Conservation (phyloP, 2,888 invertebrate genomes). For the Himalopsyche tibetana region DNA sequence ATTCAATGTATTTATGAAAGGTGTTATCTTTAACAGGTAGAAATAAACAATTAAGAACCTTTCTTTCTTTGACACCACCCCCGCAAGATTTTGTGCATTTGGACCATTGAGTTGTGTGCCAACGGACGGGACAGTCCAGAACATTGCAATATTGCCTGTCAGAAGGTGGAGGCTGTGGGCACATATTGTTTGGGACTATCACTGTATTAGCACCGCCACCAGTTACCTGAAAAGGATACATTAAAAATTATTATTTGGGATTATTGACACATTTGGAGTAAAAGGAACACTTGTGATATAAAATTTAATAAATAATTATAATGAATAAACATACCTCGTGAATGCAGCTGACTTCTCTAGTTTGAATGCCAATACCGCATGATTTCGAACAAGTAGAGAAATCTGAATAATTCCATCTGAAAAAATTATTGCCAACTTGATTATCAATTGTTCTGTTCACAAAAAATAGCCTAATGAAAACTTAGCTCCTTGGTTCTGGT, state of each 20-base stretch:
- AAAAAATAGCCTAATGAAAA: too few species aligned
- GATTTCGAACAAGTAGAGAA: constrained; percentile 93
- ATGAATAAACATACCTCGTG: constrained; percentile 77
- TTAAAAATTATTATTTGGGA: too few species aligned
- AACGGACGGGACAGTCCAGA: constrained; percentile 93
- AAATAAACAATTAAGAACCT: constrained; percentile 72
- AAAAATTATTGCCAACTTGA: constrained; percentile 65
- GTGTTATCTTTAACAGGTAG: neutral
- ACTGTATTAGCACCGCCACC: constrained; percentile 92
- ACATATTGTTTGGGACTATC: constrained; percentile 94
- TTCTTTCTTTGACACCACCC: constrained; percentile 90
- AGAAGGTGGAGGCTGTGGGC: constrained; percentile 92
- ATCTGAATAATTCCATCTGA: constrained; percentile 91
- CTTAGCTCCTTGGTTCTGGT: too few species aligned
- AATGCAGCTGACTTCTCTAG: constrained; percentile 91
- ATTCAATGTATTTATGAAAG: too few species aligned
- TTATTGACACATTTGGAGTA: too few species aligned
- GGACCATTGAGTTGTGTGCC: constrained; percentile 93
- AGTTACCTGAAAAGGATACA: constrained; percentile 79
- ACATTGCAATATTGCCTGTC: constrained; percentile 95
- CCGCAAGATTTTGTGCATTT: constrained; percentile 96
- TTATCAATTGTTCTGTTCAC: too few species aligned
- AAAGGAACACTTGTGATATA: too few species aligned
- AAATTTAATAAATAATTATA: too few species aligned
- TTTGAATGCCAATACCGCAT: constrained; percentile 96